Percentiles rank a stretch among this genome's conserved stretches.
Evolutionary conservation across 2,888 invertebrate species (phyloP).

Genomic region (Lepidochitona cinerea): DNA sequence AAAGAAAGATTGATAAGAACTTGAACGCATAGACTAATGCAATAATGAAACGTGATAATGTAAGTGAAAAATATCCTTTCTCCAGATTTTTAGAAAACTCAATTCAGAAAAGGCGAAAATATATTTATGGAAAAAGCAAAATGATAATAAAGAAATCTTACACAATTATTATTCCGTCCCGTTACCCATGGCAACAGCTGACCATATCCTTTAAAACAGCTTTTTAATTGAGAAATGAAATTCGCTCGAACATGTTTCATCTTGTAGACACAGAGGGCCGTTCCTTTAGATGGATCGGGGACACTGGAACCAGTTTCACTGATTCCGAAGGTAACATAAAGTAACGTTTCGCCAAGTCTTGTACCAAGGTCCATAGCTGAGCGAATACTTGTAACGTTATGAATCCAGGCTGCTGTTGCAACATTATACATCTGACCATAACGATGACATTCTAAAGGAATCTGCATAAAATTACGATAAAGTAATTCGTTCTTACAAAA

Average conservation of each 20-base stretch:
- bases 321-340: background rate
- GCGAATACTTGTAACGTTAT: background rate
- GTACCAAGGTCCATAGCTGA: background rate
- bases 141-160: too few relatives aligned
- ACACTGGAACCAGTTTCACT: background rate
- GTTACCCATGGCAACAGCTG: background rate
- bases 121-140: too few relatives aligned
- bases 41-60: too few relatives aligned
- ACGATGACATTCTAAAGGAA: background rate
- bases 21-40: too few relatives aligned
- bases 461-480: background rate
- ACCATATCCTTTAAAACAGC: background rate
- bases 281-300: background rate
- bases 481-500: background rate
- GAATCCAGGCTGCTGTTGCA: background rate
- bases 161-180: too few relatives aligned
- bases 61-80: too few relatives aligned
- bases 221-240: background rate
- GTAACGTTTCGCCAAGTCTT: background rate
- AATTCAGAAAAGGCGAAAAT: too few relatives aligned
- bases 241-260: background rate
- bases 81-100: too few relatives aligned
- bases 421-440: background rate
- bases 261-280: background rate
- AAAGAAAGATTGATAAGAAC: too few relatives aligned